These are phyloP conservation scores for Mayetiola destructor DNA, from an alignment of 2,888 invertebrate genomes.

Conservation along the genomic window DNA sequence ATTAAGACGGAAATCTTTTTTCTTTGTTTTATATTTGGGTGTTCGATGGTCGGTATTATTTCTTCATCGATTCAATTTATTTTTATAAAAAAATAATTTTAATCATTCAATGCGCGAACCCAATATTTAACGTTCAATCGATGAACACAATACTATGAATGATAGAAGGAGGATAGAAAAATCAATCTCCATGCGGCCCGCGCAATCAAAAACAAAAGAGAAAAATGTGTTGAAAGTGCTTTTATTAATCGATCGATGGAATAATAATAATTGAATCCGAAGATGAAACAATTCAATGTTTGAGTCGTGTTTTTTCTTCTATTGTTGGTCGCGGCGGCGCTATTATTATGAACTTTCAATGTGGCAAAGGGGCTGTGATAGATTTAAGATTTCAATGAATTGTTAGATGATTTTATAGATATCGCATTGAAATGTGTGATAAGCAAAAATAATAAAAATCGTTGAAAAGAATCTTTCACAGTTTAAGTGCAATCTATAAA, in stretches of 20 bases:
- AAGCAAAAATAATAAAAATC: background rate
- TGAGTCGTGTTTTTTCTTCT: too few relatives aligned
- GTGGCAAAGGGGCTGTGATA: too few relatives aligned
- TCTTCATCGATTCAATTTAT: background rate
- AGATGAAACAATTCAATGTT: background rate
- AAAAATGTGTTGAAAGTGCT: conserved; percentile 12
- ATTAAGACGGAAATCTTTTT: too few relatives aligned
- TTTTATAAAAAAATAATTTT: conserved; percentile 8
- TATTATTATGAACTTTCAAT: too few relatives aligned
- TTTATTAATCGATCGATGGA: conserved; percentile 4
- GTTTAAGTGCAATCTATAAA: too few relatives aligned
- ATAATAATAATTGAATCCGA: conserved; percentile 6
- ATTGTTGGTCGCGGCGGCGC: background rate
- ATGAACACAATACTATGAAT: background rate
- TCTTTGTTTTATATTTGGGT: too few relatives aligned
- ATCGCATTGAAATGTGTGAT: background rate
- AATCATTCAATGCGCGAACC: background rate
- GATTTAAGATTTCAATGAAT: conserved; percentile 2
- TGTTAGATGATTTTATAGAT: conserved; percentile 8
- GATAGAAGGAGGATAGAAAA: background rate
- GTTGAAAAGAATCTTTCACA: too few relatives aligned
- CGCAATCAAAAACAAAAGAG: background rate
- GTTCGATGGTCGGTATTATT: too few relatives aligned
- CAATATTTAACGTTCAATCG: background rate
- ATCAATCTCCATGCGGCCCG: too few relatives aligned